Evolutionary conservation across 2,797 vertebrate species (phyloP).

Genomic region (Glyptemys insculpta): DNA sequence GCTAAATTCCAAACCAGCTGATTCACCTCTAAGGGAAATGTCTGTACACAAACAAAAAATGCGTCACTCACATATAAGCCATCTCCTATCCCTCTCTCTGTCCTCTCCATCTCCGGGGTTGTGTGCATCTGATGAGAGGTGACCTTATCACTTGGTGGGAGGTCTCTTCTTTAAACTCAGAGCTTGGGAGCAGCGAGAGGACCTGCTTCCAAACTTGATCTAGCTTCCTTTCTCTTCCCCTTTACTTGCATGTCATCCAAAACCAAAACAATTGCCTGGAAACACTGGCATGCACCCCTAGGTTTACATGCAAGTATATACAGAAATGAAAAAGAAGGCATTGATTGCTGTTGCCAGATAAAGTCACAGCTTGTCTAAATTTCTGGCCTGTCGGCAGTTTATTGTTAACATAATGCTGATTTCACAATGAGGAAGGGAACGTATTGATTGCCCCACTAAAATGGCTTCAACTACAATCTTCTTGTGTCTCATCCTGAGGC

Average conservation of each 20-base stretch:
- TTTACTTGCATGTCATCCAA: constrained; percentile 13
- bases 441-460: not conserved
- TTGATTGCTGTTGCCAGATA: constrained; percentile 4
- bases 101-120: not conserved
- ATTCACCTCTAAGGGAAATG: constrained; percentile 10
- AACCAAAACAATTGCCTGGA: constrained; percentile 8
- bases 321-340: not conserved
- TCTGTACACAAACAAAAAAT: not conserved
- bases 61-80: not conserved
- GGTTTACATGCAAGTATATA: not conserved
- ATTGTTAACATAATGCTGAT: not conserved
- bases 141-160: constrained; percentile 63
- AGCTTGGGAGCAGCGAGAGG: constrained; percentile 28
- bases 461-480: not conserved
- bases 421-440: not conserved
- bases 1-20: not conserved
- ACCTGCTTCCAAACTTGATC: constrained; percentile 27
- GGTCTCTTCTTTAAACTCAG: constrained; percentile 37
- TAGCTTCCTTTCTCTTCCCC: constrained; percentile 17
- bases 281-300: constrained; percentile 9
- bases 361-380: constrained; percentile 10
- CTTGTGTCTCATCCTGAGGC: not conserved
- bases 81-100: not conserved
- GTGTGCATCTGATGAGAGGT: constrained; percentile 52
- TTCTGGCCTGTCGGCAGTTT: not conserved